A percentile compares a stretch with the other conserved stretches of the same genome.
Conservation (phyloP, 2,113 vertebrate species). For the Menidia beryllina region DNA sequence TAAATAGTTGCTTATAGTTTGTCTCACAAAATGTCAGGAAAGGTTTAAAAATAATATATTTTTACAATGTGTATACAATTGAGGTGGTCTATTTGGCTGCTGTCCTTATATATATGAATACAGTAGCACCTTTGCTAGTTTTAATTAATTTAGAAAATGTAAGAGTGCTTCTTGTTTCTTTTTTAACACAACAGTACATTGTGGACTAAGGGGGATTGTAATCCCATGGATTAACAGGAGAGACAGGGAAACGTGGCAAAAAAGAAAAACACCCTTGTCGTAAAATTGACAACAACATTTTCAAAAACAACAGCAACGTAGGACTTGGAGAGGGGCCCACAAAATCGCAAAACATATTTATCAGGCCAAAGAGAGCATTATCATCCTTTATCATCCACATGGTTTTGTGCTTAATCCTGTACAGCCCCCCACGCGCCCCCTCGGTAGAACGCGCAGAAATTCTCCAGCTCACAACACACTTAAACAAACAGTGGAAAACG, state of each 20-base stretch:
- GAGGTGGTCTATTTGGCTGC: not conserved
- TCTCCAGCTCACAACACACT: slow-evolving; percentile 37
- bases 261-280: slow-evolving; percentile 49
- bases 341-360: slow-evolving; percentile 72
- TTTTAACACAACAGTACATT: no score
- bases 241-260: slow-evolving; percentile 40
- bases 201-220: no score
- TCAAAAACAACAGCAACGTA: slow-evolving; percentile 58
- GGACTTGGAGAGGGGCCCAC: slow-evolving; percentile 32
- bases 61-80: not conserved
- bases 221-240: slow-evolving; percentile 59
- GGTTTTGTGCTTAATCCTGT: slow-evolving; percentile 65
- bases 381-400: slow-evolving; percentile 69
- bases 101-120: not conserved
- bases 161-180: not conserved
- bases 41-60: no score
- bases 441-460: slow-evolving; percentile 25
- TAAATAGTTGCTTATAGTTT: not conserved
- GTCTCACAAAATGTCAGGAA: not conserved
- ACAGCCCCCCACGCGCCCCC: slow-evolving; percentile 15
- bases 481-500: slow-evolving; percentile 36
- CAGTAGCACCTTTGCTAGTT: not conserved
- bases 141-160: not conserved
- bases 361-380: slow-evolving; percentile 65
- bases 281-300: slow-evolving; percentile 42